Conservation (phyloP, 2,888 invertebrate species). For the Belgica antarctica region DNA sequence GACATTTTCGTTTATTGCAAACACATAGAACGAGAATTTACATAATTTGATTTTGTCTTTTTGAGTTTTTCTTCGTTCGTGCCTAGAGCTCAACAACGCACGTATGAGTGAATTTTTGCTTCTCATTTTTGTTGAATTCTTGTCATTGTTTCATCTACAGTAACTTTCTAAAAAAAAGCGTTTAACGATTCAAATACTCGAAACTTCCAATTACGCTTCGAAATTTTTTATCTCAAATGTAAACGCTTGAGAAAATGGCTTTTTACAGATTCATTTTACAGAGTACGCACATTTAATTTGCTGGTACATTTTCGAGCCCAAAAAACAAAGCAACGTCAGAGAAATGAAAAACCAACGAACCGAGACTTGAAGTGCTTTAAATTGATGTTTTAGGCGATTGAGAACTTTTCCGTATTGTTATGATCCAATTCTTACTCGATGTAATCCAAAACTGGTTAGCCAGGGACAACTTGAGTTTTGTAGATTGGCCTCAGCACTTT, state of each 20-base stretch:
- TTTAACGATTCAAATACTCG: conserved; percentile 1
- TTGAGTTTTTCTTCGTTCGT: background rate
- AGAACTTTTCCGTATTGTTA: too few species aligned
- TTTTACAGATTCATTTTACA: conserved; percentile 23
- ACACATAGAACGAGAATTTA: conserved; percentile 15
- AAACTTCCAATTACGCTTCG: background rate
- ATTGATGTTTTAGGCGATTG: too few species aligned
- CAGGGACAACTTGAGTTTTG: too few species aligned
- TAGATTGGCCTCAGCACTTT: too few species aligned
- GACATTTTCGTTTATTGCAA: conserved; percentile 17
- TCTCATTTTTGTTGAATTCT: background rate
- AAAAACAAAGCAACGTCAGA: too few species aligned
- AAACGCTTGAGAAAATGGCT: conserved; percentile 13
- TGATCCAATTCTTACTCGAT: too few species aligned
- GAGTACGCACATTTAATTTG: conserved; percentile 2
- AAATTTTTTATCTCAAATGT: conserved; percentile 10
- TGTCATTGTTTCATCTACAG: too few species aligned
- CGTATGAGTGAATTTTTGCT: conserved; percentile 1
- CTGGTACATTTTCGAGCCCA: background rate
- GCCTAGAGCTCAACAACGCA: background rate
- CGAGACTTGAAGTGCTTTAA: too few species aligned
- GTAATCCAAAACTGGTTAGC: too few species aligned
- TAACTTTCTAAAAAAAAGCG: background rate
- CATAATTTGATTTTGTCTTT: conserved; percentile 34
- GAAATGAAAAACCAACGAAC: too few species aligned